These are phyloP conservation scores for Philopotamus ludificatus DNA, from an alignment of 1,140 invertebrate species.

Conservation along the genomic window DNA sequence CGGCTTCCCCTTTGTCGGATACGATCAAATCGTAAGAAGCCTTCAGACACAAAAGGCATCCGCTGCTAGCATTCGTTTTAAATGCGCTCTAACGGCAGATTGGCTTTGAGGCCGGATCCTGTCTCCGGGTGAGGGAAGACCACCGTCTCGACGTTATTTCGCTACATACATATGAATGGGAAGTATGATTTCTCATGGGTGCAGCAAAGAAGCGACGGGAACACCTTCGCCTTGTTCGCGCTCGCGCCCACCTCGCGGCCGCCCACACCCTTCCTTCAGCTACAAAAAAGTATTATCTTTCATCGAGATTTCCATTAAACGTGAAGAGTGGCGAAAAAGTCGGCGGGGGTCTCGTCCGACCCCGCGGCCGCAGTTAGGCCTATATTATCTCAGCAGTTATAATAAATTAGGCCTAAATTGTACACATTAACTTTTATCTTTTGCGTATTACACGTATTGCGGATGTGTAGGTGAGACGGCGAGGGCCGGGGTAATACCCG, in stretches of 20 bases:
- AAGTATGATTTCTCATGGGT: slow-evolving; percentile 42
- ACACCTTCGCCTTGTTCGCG: slow-evolving; percentile 23
- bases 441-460: slow-evolving; percentile 36
- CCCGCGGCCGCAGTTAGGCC: slow-evolving; percentile 37
- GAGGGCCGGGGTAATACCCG: slow-evolving; percentile 11
- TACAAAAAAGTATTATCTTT: slow-evolving; percentile 31
- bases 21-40: neutral
- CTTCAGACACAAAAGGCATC: neutral
- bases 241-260: slow-evolving; percentile 8
- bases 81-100: slow-evolving; percentile 33
- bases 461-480: slow-evolving; percentile 24
- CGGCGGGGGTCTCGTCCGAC: slow-evolving; percentile 16
- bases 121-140: neutral
- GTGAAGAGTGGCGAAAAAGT: slow-evolving; percentile 30
- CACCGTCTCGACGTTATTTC: slow-evolving; percentile 41
- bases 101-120: slow-evolving; percentile 21
- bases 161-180: slow-evolving; percentile 42
- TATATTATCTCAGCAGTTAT: slow-evolving; percentile 42
- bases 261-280: slow-evolving; percentile 19
- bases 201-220: slow-evolving; percentile 41
- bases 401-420: slow-evolving; percentile 42
- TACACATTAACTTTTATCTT: slow-evolving; percentile 43
- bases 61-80: neutral
- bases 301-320: slow-evolving; percentile 37
- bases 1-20: no score